Base-by-base conservation (phyloP, 2,113 vertebrate species). In the Datnioides undecimradiatus region DNA sequence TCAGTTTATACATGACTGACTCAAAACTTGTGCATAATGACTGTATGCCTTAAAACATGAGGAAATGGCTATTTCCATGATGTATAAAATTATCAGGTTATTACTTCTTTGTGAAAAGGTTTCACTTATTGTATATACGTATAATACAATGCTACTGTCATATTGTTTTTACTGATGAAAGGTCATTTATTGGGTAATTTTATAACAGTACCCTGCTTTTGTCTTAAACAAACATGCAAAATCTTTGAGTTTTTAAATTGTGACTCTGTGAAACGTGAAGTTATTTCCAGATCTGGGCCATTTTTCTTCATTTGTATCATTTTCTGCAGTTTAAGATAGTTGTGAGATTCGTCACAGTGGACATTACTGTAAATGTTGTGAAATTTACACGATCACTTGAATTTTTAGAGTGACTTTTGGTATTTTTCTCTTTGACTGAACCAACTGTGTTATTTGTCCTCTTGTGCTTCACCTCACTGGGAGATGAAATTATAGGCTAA, bases 41-140 rank as follows among this genome's bases (percentile, higher is more conserved):
- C 87, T 72, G 79, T 89, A 83, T 90, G 87, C 91, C 90, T 93
- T 91, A 89, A 88, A 79, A 86, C 64, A 46, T 5, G 45, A 87
- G 80, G 78, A 85, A 87, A 84, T 84, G 48, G 54, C 25, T 75
- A 81, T 82, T 80, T 86, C 81, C 62, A 54, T 49, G 43, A 80
- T 89, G 76, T 86, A 54, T 54, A 41, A 70, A 62, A 52, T 72
- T 11, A 84, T 88, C 86, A 93, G 87, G 85, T 91, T 84, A 69
- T 77, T 72, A 68, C 31, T 71, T 75, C 82, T 80, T 84, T 82
- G 45, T 75, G 29, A 78, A 80, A 80, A 52, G 31, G 29, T 66
- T 87, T 63, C 14, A 63, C 67, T 68, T 71, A 13, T 48, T 88
- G 83, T 88, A 83, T 34, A 84, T 52, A 74, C 2, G 0, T 82